A percentile compares a stretch with the other conserved stretches of the same genome.
Evolutionary conservation across 2,797 vertebrate genomes (phyloP).

Genomic region (Agapornis canus): DNA sequence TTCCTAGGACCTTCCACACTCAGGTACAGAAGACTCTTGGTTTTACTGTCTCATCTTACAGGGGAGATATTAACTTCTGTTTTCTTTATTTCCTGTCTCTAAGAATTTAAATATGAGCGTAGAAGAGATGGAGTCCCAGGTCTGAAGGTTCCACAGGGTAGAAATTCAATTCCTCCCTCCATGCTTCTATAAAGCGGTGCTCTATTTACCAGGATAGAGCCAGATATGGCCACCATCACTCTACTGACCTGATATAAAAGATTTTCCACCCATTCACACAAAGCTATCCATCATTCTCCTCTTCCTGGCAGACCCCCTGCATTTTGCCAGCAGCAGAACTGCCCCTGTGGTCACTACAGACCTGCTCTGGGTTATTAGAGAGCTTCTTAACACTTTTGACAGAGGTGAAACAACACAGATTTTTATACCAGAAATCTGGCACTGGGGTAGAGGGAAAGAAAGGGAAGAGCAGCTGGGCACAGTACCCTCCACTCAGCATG

Average conservation of each 20-base stretch:
- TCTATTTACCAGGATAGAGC: not conserved
- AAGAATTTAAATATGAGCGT: not conserved
- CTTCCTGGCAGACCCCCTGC: not conserved
- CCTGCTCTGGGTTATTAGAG: not conserved
- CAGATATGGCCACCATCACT: not conserved
- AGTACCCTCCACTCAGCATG: not conserved
- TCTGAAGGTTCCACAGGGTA: not conserved
- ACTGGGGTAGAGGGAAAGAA: not conserved
- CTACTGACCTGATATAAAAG: not conserved
- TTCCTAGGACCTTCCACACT: not conserved
- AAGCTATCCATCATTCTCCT: not conserved
- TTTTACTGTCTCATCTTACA: not conserved
- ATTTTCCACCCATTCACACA: not conserved
- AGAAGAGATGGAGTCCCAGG: not conserved
- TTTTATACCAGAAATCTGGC: not conserved
- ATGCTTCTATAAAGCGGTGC: not conserved
- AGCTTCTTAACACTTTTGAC: not conserved
- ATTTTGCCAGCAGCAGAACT: not conserved
- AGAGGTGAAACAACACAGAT: not conserved
- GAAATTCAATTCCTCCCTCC: not conserved
- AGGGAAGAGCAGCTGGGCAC: not conserved
- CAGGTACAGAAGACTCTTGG: not conserved
- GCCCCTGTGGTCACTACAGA: not conserved
- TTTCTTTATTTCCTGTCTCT: not conserved
- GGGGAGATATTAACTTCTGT: not conserved